A percentile compares a stretch with the other conserved stretches of the same genome.
Evolutionary conservation across 2,113 vertebrate genomes (phyloP).

Genomic region (Paratilapia polleni): DNA sequence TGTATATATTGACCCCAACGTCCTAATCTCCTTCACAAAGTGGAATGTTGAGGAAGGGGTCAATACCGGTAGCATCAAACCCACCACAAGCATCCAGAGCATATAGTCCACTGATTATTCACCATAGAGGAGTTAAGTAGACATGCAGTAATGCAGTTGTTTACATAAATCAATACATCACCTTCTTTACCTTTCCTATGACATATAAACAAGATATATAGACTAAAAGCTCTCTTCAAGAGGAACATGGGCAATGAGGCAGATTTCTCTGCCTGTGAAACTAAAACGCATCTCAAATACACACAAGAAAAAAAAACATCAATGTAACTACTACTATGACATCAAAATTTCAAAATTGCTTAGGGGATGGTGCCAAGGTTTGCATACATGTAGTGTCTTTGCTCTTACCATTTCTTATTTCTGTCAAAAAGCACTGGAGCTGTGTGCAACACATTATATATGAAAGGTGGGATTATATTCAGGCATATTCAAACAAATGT

Average conservation of each 20-base stretch:
- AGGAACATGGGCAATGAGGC: neutral
- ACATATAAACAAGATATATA: neutral
- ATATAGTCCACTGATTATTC: slow-evolving; percentile 17
- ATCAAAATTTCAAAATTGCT: neutral
- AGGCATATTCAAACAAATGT: neutral
- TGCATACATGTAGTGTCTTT: neutral
- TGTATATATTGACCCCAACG: neutral
- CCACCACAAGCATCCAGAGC: neutral
- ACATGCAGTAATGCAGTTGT: neutral
- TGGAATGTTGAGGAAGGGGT: neutral
- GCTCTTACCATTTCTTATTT: neutral
- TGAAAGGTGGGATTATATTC: neutral
- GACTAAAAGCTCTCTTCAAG: neutral
- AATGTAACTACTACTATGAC: neutral
- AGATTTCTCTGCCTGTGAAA: too few relatives aligned
- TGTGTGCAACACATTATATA: neutral
- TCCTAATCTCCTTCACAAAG: neutral
- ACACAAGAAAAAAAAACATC: neutral
- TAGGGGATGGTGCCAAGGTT: neutral
- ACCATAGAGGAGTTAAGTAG: slow-evolving; percentile 12
- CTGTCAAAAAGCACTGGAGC: neutral
- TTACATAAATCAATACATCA: slow-evolving; percentile 38
- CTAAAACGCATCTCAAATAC: too few relatives aligned
- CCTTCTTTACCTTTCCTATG: slow-evolving; percentile 4
- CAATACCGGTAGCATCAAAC: neutral